Evolutionary conservation across 2,113 vertebrate species (phyloP).

Genomic region (Otus sunia): DNA sequence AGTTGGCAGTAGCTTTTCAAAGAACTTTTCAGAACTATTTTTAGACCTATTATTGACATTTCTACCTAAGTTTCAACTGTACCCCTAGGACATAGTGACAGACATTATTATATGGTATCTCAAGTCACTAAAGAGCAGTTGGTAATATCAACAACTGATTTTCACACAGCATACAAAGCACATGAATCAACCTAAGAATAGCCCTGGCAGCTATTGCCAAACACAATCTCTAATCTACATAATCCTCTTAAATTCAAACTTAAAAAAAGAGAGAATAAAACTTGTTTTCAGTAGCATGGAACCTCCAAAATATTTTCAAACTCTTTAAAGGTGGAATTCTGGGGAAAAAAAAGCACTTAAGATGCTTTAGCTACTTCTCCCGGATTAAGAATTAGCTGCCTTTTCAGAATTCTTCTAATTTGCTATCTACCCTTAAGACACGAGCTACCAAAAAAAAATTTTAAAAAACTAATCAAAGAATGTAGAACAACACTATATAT

Average conservation of each 20-base stretch:
- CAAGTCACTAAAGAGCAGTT: neutral
- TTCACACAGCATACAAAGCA: neutral
- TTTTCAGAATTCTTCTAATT: neutral
- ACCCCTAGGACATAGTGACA: neutral
- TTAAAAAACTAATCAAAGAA: neutral
- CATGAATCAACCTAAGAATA: neutral
- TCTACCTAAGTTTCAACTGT: slow-evolving; percentile 8
- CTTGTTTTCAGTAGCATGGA: neutral
- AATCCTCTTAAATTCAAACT: neutral
- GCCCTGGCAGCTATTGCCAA: neutral
- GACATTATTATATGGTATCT: neutral
- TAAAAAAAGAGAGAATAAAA: neutral
- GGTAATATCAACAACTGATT: neutral
- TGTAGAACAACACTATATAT: neutral
- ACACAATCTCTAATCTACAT: neutral
- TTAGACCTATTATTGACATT: slow-evolving; percentile 37
- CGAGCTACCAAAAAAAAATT: neutral
- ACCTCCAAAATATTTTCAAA: neutral
- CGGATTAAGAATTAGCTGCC: neutral
- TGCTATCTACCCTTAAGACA: neutral
- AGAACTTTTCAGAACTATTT: slow-evolving; percentile 28
- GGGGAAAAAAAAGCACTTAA: neutral
- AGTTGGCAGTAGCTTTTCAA: neutral
- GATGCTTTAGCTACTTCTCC: neutral
- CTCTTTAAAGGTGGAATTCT: neutral